A percentile compares a stretch with the other conserved stretches of the same genome.
Conservation (phyloP, 1,140 invertebrate species). For the Holotrichia oblita region DNA sequence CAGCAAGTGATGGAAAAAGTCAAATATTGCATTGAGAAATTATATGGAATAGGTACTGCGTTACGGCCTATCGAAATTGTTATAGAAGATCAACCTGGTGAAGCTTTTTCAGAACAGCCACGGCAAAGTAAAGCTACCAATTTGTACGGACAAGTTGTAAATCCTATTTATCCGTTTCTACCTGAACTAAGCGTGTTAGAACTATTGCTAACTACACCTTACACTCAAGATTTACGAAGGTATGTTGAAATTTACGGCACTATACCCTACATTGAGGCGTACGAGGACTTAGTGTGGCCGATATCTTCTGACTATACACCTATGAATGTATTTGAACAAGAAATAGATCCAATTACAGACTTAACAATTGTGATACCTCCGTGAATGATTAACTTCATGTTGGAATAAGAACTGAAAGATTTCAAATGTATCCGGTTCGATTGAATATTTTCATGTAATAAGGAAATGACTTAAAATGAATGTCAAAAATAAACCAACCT, state of each 20-base stretch:
- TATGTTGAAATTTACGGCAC: constrained; percentile 40
- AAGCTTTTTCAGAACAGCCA: neutral
- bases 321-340: constrained; percentile 44
- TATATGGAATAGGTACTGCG: constrained; percentile 41
- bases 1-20: constrained; percentile 42
- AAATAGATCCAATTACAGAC: constrained; percentile 45
- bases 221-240: constrained; percentile 33
- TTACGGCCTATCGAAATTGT: neutral
- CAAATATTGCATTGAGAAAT: constrained; percentile 44
- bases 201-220: constrained; percentile 32
- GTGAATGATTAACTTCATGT: too few relatives aligned
- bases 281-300: constrained; percentile 47
- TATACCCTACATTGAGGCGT: constrained; percentile 31
- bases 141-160: neutral
- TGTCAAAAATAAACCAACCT: too few relatives aligned
- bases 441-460: too few relatives aligned
- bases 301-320: constrained; percentile 45
- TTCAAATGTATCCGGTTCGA: too few relatives aligned
- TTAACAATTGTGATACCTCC: constrained; percentile 19
- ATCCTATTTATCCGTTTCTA: constrained; percentile 26
- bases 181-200: constrained; percentile 44
- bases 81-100: constrained; percentile 8
- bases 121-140: neutral
- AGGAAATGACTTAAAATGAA: too few relatives aligned
- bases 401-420: too few relatives aligned